Evolutionary conservation across 2,888 invertebrate genomes (phyloP), one percentile per base, ranked within the genome.

Genomic region (Parascotia fuliginaria): DNA sequence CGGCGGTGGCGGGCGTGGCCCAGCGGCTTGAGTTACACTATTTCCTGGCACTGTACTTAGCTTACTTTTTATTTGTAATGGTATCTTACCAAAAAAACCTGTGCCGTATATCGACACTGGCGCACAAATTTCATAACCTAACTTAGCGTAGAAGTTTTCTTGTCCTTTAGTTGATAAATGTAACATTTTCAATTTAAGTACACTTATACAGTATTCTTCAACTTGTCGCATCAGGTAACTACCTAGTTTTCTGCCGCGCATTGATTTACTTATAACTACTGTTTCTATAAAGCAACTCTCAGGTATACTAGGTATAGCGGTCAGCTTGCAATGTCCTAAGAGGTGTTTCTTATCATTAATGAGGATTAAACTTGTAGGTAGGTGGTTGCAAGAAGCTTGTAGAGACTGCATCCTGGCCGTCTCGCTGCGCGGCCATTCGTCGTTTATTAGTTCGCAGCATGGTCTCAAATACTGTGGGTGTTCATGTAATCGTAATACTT

Each of bases 341-440:
- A 97, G 94, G 44, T 87, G 77, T 57, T 89, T 89, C 63, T 85
- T 81, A 43, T 81, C 77, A 50, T 94, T 88, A 48, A 96, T 85
- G 55, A 97, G 87, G 67, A 96, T 93, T 70, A 96, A 90, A 81
- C 94, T 95, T 31, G 95, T 95, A 14, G 97, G 96, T 70, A 96
- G 89, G 42, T 87, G 84, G 76, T 97, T 95, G 74, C 95, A 94
- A 0, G 97, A 97, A 29, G 94, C 93, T 79, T 94, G 93, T 40
- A 97, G 85, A 41, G 96, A 96, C 81, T 95, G 93, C 89, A 97
- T 93, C 73, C 97, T 93, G 49, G 96, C 96, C 28, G 95, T 95
- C 80, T 95, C 94, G 74, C 97, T 96, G 69, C 97, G 93, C 57
- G 96, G 96, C 97, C 97, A 97, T 92, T 97, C 96, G n/a, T 95